A percentile compares a stretch with the other conserved stretches of the same genome.
Evolutionary conservation across 2,797 vertebrate genomes (phyloP).

Genomic region (Gallinago solitaria): DNA sequence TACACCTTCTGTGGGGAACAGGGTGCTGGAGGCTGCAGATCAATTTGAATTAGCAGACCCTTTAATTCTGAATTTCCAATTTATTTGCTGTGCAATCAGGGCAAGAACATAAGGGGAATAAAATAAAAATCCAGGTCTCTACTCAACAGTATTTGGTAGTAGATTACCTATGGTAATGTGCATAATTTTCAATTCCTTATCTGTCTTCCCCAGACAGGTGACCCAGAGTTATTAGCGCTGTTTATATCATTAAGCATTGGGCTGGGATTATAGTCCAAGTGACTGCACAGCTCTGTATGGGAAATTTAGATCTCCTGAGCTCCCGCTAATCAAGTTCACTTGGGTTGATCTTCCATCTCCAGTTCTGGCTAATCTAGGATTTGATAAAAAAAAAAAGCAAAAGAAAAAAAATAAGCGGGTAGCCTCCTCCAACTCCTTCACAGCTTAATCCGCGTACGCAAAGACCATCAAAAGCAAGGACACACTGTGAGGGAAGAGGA

Average conservation of each 20-base stretch:
- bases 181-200: slow-evolving; percentile 75
- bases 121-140: slow-evolving; percentile 51
- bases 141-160: slow-evolving; percentile 29
- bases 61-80: slow-evolving; percentile 48
- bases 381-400: not conserved
- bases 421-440: not conserved
- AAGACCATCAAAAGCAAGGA: not conserved
- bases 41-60: slow-evolving; percentile 29
- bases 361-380: slow-evolving; percentile 40
- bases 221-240: slow-evolving; percentile 71
- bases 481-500: not conserved
- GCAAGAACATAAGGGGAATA: slow-evolving; percentile 6
- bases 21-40: not conserved
- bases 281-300: not conserved
- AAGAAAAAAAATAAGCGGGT: not conserved
- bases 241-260: slow-evolving; percentile 64
- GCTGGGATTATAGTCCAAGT: slow-evolving; percentile 45
- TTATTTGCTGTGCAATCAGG: slow-evolving; percentile 54
- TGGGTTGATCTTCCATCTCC: slow-evolving; percentile 45
- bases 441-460: not conserved
- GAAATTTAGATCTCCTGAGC: slow-evolving; percentile 36
- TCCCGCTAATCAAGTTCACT: slow-evolving; percentile 7
- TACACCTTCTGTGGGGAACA: not conserved
- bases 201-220: slow-evolving; percentile 72
- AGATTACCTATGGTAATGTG: slow-evolving; percentile 60